A percentile compares a stretch with the other conserved stretches of the same genome.
phyloP scores from a whole-genome alignment of 1,140 invertebrate genomes.

The Tigriopus japonicus region DNA sequence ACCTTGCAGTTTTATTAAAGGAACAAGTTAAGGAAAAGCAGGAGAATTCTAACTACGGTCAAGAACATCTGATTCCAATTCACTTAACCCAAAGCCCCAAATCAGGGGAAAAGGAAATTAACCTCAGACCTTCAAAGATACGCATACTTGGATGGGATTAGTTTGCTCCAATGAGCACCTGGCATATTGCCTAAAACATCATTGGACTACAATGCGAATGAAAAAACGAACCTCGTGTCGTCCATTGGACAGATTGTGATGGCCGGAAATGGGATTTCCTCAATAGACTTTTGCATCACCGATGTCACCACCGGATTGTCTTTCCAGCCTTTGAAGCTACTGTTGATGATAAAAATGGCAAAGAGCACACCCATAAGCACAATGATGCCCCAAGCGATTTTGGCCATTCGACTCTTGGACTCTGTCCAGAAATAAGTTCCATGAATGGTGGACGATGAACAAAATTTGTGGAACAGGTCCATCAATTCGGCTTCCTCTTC shows the following conservation, averaged over 20 bases:
- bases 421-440: slow-evolving; percentile 6
- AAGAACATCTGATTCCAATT: no score
- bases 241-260: slow-evolving; percentile 9
- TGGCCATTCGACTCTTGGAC: not conserved
- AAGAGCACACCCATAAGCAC: not conserved
- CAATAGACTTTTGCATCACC: slow-evolving; percentile 8
- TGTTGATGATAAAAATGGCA: slow-evolving; percentile 5
- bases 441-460: slow-evolving; percentile 6
- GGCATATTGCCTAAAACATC: no score
- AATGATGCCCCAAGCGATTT: not conserved
- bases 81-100: no score
- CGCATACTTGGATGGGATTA: no score
- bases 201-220: no score
- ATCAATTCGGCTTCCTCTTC: no score
- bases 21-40: no score
- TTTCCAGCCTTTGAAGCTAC: slow-evolving; percentile 6
- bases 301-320: slow-evolving; percentile 5
- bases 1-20: no score
- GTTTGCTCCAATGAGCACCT: no score
- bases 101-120: no score
- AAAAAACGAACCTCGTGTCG: not conserved
- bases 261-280: slow-evolving; percentile 9
- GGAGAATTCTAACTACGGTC: no score
- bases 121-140: no score
- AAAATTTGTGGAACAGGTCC: slow-evolving; percentile 6